Evolutionary conservation across 1,140 invertebrate genomes (phyloP).

Genomic region (Microplitis mediator): DNA sequence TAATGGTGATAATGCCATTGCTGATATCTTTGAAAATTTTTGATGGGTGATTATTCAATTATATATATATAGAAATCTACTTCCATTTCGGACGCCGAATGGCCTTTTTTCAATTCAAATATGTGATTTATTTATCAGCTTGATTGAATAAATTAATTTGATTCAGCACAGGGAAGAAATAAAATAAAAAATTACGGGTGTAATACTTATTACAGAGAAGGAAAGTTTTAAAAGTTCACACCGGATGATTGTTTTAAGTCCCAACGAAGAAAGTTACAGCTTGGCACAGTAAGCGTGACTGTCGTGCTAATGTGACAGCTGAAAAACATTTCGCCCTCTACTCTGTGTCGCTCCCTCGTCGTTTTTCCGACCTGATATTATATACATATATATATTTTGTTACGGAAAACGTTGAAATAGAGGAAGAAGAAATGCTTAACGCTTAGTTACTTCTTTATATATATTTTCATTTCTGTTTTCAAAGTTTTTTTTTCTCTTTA

Average conservation of each 20-base stretch:
- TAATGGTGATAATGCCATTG: too few relatives aligned
- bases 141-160: too few relatives aligned
- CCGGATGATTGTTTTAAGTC: background rate
- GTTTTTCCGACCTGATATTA: background rate
- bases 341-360: background rate
- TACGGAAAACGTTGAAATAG: background rate
- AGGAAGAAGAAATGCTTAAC: background rate
- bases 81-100: too few relatives aligned
- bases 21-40: too few relatives aligned
- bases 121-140: too few relatives aligned
- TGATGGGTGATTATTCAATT: too few relatives aligned
- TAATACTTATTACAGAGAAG: background rate
- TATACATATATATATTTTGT: background rate
- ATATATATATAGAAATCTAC: too few relatives aligned
- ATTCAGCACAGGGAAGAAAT: background rate
- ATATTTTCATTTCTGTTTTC: background rate
- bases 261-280: constrained; percentile 7
- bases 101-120: too few relatives aligned
- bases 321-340: constrained; percentile 37
- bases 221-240: background rate
- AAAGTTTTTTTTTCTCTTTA: background rate
- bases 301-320: constrained; percentile 48
- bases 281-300: constrained; percentile 27
- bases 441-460: background rate
- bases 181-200: background rate